Evolutionary conservation across 2,888 invertebrate genomes (phyloP).

Genomic region (Cyaniris semiargus): DNA sequence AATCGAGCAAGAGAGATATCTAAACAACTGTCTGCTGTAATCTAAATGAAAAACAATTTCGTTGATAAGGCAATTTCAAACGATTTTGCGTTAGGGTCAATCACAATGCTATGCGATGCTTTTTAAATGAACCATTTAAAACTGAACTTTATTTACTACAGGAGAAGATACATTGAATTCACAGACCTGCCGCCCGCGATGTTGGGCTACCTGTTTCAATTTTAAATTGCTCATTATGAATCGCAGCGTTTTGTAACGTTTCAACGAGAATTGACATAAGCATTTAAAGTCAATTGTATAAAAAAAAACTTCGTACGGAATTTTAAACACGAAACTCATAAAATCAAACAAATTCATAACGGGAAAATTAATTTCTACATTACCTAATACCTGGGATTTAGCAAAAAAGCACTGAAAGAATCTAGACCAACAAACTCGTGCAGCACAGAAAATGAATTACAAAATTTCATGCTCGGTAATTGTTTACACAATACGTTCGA

Average conservation of each 20-base stretch:
- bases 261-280: not conserved
- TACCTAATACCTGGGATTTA: not conserved
- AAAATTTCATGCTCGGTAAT: constrained; percentile 19
- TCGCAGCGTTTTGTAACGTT: too few relatives aligned
- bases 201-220: too few relatives aligned
- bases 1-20: not conserved
- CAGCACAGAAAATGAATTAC: constrained; percentile 4
- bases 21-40: not conserved
- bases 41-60: not conserved
- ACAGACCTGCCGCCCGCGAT: too few relatives aligned
- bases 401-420: constrained; percentile 14
- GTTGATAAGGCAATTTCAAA: not conserved
- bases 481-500: constrained; percentile 24
- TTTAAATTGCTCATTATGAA: too few relatives aligned
- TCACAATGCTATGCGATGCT: too few relatives aligned
- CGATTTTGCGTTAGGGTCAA: not conserved
- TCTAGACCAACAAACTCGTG: constrained; percentile 12
- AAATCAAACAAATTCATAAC: constrained; percentile 13
- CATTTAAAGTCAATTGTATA: not conserved
- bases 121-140: too few relatives aligned
- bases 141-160: too few relatives aligned
- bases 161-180: too few relatives aligned
- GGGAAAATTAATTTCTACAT: constrained; percentile 6
- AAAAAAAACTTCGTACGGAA: not conserved
- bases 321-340: not conserved